Conservation (phyloP, 2,113 vertebrate species). For the Nycticryphes semicollaris region DNA sequence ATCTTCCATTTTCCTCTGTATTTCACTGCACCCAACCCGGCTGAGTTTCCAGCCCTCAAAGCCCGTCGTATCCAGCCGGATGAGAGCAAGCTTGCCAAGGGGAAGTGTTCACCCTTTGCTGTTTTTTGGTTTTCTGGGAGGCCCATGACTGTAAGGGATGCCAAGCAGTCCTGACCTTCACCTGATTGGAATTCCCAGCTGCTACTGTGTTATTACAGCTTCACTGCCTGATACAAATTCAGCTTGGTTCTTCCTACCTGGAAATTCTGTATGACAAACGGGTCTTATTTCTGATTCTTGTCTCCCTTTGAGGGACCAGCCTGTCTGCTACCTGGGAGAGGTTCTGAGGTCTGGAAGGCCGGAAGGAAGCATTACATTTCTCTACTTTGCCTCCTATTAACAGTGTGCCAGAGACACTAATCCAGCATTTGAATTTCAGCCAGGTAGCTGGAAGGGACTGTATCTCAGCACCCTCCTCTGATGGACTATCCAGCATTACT, state of each 20-base stretch:
- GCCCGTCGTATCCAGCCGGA: not conserved
- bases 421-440: slow-evolving; percentile 21
- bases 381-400: not conserved
- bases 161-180: slow-evolving; percentile 12
- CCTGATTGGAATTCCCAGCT: not conserved
- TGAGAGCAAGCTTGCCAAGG: not conserved
- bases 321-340: slow-evolving; percentile 10
- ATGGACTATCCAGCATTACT: not conserved
- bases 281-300: slow-evolving; percentile 10
- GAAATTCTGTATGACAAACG: not conserved
- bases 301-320: not conserved
- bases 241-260: not conserved
- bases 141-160: not conserved
- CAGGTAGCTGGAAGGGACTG: slow-evolving; percentile 23
- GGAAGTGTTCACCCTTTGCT: not conserved
- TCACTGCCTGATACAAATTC: not conserved
- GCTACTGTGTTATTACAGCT: not conserved
- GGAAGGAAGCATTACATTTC: not conserved
- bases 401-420: not conserved
- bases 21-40: not conserved
- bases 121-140: not conserved
- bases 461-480: not conserved
- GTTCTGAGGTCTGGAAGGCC: not conserved
- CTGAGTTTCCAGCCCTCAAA: slow-evolving; percentile 10
- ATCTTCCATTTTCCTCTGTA: not conserved